phyloP scores from a whole-genome alignment of 1,140 invertebrate genomes.

The Hyphantria cunea region DNA sequence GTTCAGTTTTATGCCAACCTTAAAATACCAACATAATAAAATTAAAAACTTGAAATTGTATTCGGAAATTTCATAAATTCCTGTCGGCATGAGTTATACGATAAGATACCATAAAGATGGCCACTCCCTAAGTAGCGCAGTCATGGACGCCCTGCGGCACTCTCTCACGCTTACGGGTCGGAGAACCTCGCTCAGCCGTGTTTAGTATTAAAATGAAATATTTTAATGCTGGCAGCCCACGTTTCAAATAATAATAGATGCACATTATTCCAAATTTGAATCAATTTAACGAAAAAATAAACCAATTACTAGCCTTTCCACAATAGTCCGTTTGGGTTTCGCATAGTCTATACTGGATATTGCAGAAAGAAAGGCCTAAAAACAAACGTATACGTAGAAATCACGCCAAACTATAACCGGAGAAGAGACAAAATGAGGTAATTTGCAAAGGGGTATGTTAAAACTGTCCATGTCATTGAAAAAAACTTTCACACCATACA shows the following conservation, averaged over 20 bases:
- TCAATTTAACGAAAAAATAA: too few species aligned
- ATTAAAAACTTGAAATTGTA: conserved; percentile 6
- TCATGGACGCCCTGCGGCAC: conserved; percentile 9
- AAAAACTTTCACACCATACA: too few species aligned
- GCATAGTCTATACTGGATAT: too few species aligned
- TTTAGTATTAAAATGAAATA: conserved; percentile 1
- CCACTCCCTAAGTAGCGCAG: conserved; percentile 17
- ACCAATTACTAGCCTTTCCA: too few species aligned
- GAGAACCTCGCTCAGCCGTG: conserved; percentile 1
- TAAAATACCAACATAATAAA: neutral
- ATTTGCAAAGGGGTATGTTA: neutral
- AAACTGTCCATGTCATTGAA: too few species aligned
- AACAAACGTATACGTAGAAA: too few species aligned
- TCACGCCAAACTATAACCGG: too few species aligned
- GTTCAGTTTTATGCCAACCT: too few species aligned
- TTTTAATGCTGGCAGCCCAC: neutral
- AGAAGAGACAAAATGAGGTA: too few species aligned
- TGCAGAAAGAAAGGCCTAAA: too few species aligned
- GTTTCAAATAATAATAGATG: neutral
- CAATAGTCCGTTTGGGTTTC: too few species aligned
- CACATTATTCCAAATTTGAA: neutral
- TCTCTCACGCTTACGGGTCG: conserved; percentile 20
- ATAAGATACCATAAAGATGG: neutral
- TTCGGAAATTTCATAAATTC: conserved; percentile 27
- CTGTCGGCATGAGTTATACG: conserved; percentile 11